Evolutionary conservation across 2,888 invertebrate species (phyloP).

Genomic region (Escarpia spicata): DNA sequence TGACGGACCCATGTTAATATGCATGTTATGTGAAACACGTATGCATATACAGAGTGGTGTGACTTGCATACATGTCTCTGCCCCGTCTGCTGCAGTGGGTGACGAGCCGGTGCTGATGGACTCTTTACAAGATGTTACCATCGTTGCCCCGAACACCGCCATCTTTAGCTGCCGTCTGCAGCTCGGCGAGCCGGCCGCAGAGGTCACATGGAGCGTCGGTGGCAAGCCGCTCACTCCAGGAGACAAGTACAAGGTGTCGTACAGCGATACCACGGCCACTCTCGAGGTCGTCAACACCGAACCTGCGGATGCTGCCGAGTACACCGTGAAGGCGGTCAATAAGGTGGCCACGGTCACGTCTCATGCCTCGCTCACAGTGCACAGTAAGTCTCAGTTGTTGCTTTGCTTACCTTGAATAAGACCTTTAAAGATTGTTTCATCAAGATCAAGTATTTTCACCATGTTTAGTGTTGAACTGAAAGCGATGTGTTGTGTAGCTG

Average conservation of each 20-base stretch:
- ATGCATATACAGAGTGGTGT: not conserved
- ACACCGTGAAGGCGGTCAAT: constrained; percentile 77
- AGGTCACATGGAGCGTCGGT: constrained; percentile 77
- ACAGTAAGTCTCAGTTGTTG: constrained; percentile 61
- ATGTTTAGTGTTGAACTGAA: not conserved
- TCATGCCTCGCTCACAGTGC: constrained; percentile 74
- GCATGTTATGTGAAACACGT: not conserved
- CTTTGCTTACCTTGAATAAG: not conserved
- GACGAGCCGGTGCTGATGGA: constrained; percentile 38
- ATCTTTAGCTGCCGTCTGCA: constrained; percentile 29
- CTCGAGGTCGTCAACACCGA: constrained; percentile 79
- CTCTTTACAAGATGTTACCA: constrained; percentile 37
- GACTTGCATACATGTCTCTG: not conserved
- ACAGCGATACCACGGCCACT: constrained; percentile 61
- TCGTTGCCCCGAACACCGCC: constrained; percentile 38
- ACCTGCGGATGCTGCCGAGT: constrained; percentile 81
- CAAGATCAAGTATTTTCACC: not conserved
- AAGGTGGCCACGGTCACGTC: constrained; percentile 76
- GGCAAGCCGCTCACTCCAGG: constrained; percentile 31
- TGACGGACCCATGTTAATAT: too few relatives aligned
- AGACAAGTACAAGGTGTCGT: constrained; percentile 37
- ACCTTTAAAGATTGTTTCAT: not conserved
- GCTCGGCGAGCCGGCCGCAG: constrained; percentile 46
- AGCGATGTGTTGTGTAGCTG: not conserved
- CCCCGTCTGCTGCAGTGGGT: constrained; percentile 35